phyloP scores from a whole-genome alignment of 1,140 invertebrate genomes.

The Musca domestica region DNA sequence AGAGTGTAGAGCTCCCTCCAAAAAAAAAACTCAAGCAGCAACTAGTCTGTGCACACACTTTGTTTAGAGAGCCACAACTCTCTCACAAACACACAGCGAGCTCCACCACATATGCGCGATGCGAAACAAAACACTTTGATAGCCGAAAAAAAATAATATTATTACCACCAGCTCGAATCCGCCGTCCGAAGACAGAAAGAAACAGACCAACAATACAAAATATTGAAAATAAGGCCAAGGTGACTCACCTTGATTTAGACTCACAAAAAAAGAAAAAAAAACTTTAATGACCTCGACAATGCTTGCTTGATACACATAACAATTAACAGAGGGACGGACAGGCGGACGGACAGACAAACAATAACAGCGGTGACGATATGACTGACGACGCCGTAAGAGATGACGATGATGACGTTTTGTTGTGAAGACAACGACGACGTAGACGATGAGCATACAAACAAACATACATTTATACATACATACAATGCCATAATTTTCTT shows the following conservation, averaged over 20 bases:
- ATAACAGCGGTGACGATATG: too few species aligned
- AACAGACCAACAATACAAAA: conserved; percentile 21
- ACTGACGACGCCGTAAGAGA: too few species aligned
- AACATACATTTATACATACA: too few species aligned
- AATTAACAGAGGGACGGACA: conserved; percentile 12
- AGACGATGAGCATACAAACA: too few species aligned
- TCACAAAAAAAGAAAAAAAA: conserved; percentile 37
- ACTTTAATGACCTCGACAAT: conserved; percentile 32
- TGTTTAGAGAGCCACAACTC: too few species aligned
- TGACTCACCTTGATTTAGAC: conserved; percentile 53
- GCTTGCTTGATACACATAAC: conserved; percentile 25
- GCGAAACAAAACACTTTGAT: background rate
- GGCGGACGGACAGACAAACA: background rate
- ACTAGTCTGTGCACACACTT: too few species aligned
- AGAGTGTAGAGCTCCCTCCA: too few species aligned
- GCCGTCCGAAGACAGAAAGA: conserved; percentile 15
- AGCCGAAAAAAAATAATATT: conserved; percentile 15
- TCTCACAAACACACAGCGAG: too few species aligned
- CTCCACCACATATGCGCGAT: background rate
- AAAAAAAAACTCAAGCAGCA: too few species aligned
- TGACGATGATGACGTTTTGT: too few species aligned
- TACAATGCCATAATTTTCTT: too few species aligned
- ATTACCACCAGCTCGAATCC: background rate
- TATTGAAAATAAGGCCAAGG: conserved; percentile 53
- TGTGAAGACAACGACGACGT: too few species aligned